Percentiles rank a stretch among this genome's conserved stretches.
Conservation (phyloP, 37 sponge, comb jelly and placozoan genomes). For the Eunapius fragilis region DNA sequence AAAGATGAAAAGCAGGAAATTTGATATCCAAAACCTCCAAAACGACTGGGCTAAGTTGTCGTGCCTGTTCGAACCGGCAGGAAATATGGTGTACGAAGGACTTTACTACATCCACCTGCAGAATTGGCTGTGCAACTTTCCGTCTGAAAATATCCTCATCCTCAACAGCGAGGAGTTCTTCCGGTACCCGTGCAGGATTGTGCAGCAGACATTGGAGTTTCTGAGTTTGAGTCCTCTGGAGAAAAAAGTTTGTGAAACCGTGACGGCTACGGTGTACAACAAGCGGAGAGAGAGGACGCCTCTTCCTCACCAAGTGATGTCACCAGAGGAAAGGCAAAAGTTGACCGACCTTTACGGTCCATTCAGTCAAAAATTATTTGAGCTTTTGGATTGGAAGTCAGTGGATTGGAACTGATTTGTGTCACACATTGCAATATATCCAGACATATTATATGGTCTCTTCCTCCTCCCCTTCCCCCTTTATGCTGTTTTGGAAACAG, state of each 20-base stretch:
- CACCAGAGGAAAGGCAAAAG: constrained; percentile 19
- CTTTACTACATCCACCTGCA: constrained; percentile 61
- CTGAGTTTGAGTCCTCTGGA: constrained; percentile 37
- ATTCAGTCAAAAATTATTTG: constrained; percentile 39
- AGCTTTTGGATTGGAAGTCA: constrained; percentile 42
- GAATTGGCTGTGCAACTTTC: constrained; percentile 83
- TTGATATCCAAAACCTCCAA: constrained; percentile 8
- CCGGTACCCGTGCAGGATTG: constrained; percentile 20
- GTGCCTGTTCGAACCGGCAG: constrained; percentile 34
- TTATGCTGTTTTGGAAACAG: too few relatives aligned
- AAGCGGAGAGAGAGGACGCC: not conserved
- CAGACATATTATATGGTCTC: too few relatives aligned
- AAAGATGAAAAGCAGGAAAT: not conserved
- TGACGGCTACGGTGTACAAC: constrained; percentile 58
- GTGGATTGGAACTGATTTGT: constrained; percentile 26
- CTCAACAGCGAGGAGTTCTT: constrained; percentile 79
- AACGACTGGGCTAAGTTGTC: constrained; percentile 17
- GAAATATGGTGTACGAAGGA: constrained; percentile 63
- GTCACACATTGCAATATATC: too few relatives aligned
- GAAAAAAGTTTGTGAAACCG: not conserved
- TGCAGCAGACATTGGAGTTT: constrained; percentile 65
- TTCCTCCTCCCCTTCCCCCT: too few relatives aligned
- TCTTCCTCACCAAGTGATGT: constrained; percentile 18
- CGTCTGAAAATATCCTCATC: constrained; percentile 72
- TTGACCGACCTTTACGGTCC: constrained; percentile 27